Base-by-base conservation (phyloP, 2,888 invertebrate genomes). In the Branchipolynoe longqiensis region DNA sequence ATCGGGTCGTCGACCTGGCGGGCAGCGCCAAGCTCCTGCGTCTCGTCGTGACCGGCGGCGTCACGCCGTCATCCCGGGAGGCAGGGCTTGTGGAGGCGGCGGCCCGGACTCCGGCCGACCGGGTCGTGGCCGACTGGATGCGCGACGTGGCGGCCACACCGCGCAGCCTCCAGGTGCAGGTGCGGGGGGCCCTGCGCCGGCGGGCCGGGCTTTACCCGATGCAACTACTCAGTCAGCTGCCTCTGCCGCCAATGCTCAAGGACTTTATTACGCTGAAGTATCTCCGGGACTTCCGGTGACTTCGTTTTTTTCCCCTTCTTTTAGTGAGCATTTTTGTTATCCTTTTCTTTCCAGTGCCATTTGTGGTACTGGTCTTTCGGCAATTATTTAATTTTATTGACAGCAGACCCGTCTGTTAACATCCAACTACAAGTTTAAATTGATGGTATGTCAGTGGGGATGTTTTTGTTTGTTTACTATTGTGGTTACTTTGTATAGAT, bases 41-140 rank as follows among this genome's bases (percentile, higher is more conserved):
- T 22, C 41, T 48, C 48, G 6, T 78, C 18, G 54, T 78, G 25
- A 31, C 28, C 12, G 78, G 25, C 28, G 78, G 78, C 1, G 18
- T 78, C 31, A 78, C 78, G 41, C 78, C 78, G 48, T 25, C 22
- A 4, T 28, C 25, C 6, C n/a, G 2, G 54, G 78, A 78, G 28
- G 78, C 33, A 8, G 48, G 8, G 12, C 25, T 41, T 14, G 1
- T 54, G 12, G 8, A 18, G 28, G 78, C 41, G 25, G 31, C 28
- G 41, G 78, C 48, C 4, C 1, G 18, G 0, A 25, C 18, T 31
- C 28, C 22, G 1, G 78, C 41, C 4, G 78, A 78, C 12, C 4
- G 12, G 41, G 78, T 31, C 28, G 25, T 78, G n/a, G 25, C 31
- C 28, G 78, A 78, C 14, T 78, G 78, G 78, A 41, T 78, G 78